Conservation (phyloP, 2,797 vertebrate species). For the Chelonia mydas region DNA sequence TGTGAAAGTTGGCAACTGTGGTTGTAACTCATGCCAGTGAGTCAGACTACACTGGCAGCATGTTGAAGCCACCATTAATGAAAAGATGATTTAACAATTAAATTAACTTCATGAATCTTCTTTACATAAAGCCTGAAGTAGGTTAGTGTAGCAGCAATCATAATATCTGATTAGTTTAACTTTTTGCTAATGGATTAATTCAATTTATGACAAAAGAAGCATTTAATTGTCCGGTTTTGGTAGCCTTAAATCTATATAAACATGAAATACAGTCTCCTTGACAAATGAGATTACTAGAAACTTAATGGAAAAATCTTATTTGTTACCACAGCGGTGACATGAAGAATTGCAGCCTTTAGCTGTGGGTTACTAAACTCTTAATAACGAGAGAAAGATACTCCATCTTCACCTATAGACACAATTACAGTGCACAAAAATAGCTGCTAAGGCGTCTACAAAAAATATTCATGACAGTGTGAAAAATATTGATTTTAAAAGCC, state of each 20-base stretch:
- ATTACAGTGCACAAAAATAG: conserved; percentile 76
- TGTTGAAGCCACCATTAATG: conserved; percentile 32
- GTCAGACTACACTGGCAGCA: not conserved
- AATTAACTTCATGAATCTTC: conserved; percentile 52
- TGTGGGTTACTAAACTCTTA: conserved; percentile 81
- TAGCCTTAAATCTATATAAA: conserved; percentile 79
- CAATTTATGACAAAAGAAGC: conserved; percentile 63
- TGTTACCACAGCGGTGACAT: conserved; percentile 80
- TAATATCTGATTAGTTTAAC: conserved; percentile 67
- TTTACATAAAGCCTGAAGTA: conserved; percentile 58
- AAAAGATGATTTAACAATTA: conserved; percentile 53
- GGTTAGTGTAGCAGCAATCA: not conserved
- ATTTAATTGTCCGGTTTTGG: conserved; percentile 66
- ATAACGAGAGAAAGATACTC: conserved; percentile 82
- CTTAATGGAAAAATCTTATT: conserved; percentile 82
- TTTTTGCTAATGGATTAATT: conserved; percentile 63
- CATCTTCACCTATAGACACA: conserved; percentile 77
- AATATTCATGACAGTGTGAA: conserved; percentile 80
- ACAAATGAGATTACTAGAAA: conserved; percentile 81
- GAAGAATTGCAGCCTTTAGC: conserved; percentile 84
- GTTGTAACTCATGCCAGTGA: not conserved
- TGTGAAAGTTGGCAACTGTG: too few relatives aligned
- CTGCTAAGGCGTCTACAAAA: conserved; percentile 72
- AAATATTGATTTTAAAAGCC: conserved; percentile 83
- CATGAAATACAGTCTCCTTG: conserved; percentile 76